A percentile compares a stretch with the other conserved stretches of the same genome.
Evolutionary conservation across 2,888 invertebrate species (phyloP).

Genomic region (Lysandra coridon): DNA sequence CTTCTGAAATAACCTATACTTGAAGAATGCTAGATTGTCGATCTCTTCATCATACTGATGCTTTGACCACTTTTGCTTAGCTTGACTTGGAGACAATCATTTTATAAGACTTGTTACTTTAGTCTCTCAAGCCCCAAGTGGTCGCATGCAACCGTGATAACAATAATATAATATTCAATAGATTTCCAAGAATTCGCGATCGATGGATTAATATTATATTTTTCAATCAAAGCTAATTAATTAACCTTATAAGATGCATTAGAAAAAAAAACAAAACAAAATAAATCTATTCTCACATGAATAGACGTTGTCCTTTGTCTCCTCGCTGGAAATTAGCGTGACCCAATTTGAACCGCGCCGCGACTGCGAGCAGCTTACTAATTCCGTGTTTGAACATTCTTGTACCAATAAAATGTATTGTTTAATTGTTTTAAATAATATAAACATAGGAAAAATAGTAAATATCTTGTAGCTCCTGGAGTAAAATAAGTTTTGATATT

Average conservation of each 20-base stretch:
- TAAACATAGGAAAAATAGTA: background rate
- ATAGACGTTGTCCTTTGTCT: conserved; percentile 24
- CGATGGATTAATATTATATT: too few species aligned
- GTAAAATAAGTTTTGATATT: too few species aligned
- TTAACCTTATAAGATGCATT: background rate
- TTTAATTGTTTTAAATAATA: conserved; percentile 5
- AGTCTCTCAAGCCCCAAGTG: too few species aligned
- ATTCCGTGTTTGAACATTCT: conserved; percentile 11
- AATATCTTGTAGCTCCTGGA: background rate
- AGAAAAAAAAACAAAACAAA: background rate
- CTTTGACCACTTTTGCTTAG: too few species aligned
- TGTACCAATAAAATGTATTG: conserved; percentile 12
- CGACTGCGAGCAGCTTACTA: conserved; percentile 13
- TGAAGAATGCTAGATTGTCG: too few species aligned
- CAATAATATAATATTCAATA: too few species aligned
- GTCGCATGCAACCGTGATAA: too few species aligned
- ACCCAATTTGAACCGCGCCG: conserved; percentile 23
- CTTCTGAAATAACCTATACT: too few species aligned
- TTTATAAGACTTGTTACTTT: too few species aligned
- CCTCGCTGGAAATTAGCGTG: conserved; percentile 24
- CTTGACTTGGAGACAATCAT: too few species aligned
- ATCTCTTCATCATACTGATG: too few species aligned
- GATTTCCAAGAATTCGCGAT: too few species aligned
- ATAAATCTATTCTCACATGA: conserved; percentile 10
- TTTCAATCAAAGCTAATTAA: background rate